Evolutionary conservation across 2,888 invertebrate species (phyloP), one percentile per base, ranked within the genome.

Genomic region (Yponomeuta evonymella): DNA sequence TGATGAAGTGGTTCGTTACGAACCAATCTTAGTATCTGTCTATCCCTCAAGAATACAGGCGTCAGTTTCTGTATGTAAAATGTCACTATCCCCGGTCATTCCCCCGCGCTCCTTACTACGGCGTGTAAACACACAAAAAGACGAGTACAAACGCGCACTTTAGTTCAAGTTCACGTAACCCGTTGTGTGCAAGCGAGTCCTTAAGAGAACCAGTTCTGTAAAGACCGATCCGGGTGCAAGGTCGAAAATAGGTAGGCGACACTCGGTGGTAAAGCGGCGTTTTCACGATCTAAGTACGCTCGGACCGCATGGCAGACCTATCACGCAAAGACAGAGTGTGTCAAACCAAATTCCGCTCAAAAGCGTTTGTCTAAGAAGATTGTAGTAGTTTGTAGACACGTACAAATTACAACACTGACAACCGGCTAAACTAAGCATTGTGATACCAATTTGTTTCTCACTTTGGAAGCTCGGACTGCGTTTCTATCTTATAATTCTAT

Each of bases 141-240:
- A 12, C 30, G 30, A 10, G 15, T 43, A 67, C 67, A 43, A 66
- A 48, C 66, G 71, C 68, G 62, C 70, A 51, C 36, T 30, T 10
- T 75, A 75, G 79, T 78, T 79, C 77, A 79, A 78, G 80, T 78
- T 76, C 77, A 76, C 70, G 72, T 58, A 80, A 79, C 79, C 75
- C 78, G 79, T 76, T 75, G 58, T 58, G 15, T 58, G 51, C 51
- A 71, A 70, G 72, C 72, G 73, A 72, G 75, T 67, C 8, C 33
- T 66, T 30, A 36, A n/a, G 64, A 74, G 15, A 58, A 76, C 75
- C 70, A 69, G 75, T 76, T 76, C 73, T 69, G 73, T 30, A 15
- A 58, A 15, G 51, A 58, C 51, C 65, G 33, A 65, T 23, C 23
- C 65, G 11, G 4, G 65, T 30, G 6, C 65, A 65, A 65, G 65